phyloP scores from a whole-genome alignment of 2,888 invertebrate genomes.

The Cryptosula pallasiana region DNA sequence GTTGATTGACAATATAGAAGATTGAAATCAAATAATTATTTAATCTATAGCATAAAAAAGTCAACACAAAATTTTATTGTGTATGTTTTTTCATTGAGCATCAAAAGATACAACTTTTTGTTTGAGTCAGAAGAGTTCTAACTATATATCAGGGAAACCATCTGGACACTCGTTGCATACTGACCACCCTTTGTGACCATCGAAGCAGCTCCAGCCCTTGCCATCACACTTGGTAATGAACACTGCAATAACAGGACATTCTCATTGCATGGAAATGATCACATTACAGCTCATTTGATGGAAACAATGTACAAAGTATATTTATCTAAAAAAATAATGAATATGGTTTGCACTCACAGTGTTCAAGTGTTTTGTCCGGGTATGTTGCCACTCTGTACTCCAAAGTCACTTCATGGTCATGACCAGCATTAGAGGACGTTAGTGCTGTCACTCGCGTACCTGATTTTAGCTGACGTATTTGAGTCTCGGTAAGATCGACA shows the following conservation, averaged over 20 bases:
- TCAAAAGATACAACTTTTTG: no score
- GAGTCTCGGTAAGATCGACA: not conserved
- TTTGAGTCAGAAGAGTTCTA: no score
- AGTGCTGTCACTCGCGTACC: not conserved
- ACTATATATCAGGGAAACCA: not conserved
- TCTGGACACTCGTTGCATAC: conserved; percentile 18
- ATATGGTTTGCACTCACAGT: no score
- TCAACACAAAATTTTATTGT: no score
- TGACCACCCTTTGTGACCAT: conserved; percentile 15
- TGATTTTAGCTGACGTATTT: not conserved
- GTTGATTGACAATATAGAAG: no score
- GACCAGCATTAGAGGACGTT: conserved; percentile 6
- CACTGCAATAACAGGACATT: not conserved
- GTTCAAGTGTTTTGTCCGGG: not conserved
- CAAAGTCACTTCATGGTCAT: conserved; percentile 16
- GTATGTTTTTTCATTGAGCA: no score
- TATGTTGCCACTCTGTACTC: conserved; percentile 16
- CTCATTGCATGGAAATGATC: no score
- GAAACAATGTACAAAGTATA: no score
- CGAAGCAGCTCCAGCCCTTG: not conserved
- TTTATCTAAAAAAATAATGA: no score
- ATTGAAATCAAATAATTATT: no score
- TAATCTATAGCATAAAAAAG: no score
- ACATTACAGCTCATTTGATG: no score
- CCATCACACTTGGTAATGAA: not conserved